Conservation (phyloP, 2,888 invertebrate genomes). For the Zaprionus lineosus region DNA sequence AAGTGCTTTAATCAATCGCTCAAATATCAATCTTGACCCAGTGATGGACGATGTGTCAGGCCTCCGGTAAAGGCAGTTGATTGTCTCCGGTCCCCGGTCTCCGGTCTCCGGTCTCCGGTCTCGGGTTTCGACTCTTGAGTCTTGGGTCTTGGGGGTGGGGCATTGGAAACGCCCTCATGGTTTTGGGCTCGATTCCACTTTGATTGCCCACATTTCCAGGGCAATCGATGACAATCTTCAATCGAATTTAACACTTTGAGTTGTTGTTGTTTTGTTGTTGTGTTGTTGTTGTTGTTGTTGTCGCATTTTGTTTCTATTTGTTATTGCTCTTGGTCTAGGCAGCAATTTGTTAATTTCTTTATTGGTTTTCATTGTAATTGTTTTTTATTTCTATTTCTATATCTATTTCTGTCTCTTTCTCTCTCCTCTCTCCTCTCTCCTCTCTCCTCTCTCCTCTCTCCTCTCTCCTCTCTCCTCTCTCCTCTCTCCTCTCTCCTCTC, state of each 20-base stretch:
- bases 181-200: slow-evolving; percentile 25
- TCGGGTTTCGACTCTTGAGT: too few species aligned
- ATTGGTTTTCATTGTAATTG: slow-evolving; percentile 74
- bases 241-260: slow-evolving; percentile 71
- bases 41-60: slow-evolving; percentile 31
- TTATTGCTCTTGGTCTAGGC: slow-evolving; percentile 2
- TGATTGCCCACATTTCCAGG: slow-evolving; percentile 40
- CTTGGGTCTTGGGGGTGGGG: too few species aligned
- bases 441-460: neutral
- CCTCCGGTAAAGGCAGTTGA: slow-evolving; percentile 6
- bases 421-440: neutral
- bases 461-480: neutral
- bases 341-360: slow-evolving; percentile 78
- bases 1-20: slow-evolving; percentile 67
- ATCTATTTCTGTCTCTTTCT: neutral
- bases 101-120: too few species aligned
- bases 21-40: slow-evolving; percentile 73
- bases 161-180: slow-evolving; percentile 49
- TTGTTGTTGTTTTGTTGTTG: slow-evolving; percentile 29
- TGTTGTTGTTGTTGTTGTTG: slow-evolving; percentile 38
- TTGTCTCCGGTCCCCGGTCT: slow-evolving; percentile 10
- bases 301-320: slow-evolving; percentile 17
- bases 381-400: slow-evolving; percentile 24
- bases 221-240: slow-evolving; percentile 68
- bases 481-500: neutral